Conservation (phyloP, 2,888 invertebrate genomes). For the Meteorus cinctellus region DNA sequence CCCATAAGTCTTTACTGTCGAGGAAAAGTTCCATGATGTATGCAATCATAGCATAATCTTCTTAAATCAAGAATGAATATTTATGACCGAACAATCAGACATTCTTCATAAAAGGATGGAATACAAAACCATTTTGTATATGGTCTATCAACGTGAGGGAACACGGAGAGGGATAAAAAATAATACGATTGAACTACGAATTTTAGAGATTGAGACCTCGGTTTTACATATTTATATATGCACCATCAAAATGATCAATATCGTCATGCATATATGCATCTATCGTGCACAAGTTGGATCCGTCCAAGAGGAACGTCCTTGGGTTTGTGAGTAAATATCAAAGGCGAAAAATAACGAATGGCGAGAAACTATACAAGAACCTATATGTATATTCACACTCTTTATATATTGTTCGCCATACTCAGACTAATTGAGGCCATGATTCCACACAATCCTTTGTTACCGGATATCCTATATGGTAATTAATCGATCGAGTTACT, state of each 20-base stretch:
- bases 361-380: not conserved
- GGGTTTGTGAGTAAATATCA: constrained; percentile 13
- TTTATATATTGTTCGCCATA: not conserved
- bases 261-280: constrained; percentile 18
- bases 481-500: constrained; percentile 3
- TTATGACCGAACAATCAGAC: too few species aligned
- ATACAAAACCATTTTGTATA: too few species aligned
- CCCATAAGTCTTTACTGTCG: too few species aligned
- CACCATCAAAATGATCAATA: constrained; percentile 15
- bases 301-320: constrained; percentile 1
- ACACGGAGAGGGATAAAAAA: not conserved
- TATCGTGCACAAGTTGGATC: constrained; percentile 14
- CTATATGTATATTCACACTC: not conserved
- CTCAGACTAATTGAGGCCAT: constrained; percentile 18
- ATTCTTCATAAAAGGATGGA: too few species aligned
- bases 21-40: too few species aligned
- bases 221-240: not conserved
- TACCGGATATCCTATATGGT: constrained; percentile 23
- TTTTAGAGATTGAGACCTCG: not conserved
- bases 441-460: constrained; percentile 6
- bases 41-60: too few species aligned
- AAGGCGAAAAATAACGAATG: constrained; percentile 18
- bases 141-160: too few species aligned
- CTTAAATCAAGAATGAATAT: too few species aligned
- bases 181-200: not conserved